Evolutionary conservation across 2,113 vertebrate species (phyloP), one percentile per base, ranked within the genome.

Genomic region (Sciurus niger): DNA sequence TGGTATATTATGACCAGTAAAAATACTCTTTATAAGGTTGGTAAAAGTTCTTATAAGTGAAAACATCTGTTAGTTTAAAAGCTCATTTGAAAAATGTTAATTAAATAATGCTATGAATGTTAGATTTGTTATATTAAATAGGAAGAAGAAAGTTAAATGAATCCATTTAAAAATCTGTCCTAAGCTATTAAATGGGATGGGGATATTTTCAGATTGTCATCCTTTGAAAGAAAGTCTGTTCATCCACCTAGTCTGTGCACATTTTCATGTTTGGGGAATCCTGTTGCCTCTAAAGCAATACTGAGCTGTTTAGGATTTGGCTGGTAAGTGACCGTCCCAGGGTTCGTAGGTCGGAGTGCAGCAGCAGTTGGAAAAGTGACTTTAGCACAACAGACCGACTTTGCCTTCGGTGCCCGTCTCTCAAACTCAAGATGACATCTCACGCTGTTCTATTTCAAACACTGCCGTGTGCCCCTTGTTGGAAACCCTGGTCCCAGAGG

Each of bases 391-490:
- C 4, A 6, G 40, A 51, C 46, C 34, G 2, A 4, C 10, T 79
- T 80, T 53, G 4, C 4, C 16, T 11, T 79, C n/a, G 13, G 16
- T 25, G 10, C 55, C 10, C 60, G 16, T 48, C 55, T 84, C 70
- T 78, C 32, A n/a, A 46, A 22, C 37, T 76, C 40, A 32, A 0
- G 67, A 24, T 17, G 3, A 40, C 84, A 51, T 18, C n/a, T 68
- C 16, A 4, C 0, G 0, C 6, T 16, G n/a, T 51, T n/a, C 51
- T 22, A 0, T 25, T 28, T 37, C 37, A 9, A 24, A 43, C 3
- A 1, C 28, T 28, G 2, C 22, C 0, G 17, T 28, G 1, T 2
- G 2, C 22, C 48, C 10, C 82, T 67, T 34, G 8, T 78, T 28
- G 25, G 78, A 48, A 30, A 18, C 2, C 25, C 55, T 37, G 13